Percentiles rank a stretch among this genome's conserved stretches.
Conservation (phyloP, 2,888 invertebrate genomes). For the Cetonia aurata region DNA sequence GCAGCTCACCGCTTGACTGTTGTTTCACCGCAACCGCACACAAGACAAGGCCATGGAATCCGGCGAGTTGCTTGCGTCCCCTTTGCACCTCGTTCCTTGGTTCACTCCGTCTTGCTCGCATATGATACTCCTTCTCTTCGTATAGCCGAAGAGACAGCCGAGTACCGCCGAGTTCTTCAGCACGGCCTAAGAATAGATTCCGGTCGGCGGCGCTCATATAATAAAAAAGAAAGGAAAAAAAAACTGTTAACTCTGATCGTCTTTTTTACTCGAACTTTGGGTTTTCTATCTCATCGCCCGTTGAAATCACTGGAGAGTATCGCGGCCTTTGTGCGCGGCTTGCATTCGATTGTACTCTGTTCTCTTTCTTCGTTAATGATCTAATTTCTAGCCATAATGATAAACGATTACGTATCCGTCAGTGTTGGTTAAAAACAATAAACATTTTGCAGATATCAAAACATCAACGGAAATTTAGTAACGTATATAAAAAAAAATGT, state of each 20-base stretch:
- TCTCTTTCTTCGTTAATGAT: slow-evolving; percentile 3
- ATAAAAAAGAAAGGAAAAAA: slow-evolving; percentile 14
- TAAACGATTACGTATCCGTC: background rate
- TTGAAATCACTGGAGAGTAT: slow-evolving; percentile 61
- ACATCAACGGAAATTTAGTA: too few relatives aligned
- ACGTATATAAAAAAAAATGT: too few relatives aligned
- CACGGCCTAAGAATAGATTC: slow-evolving; percentile 61
- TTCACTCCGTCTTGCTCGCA: background rate
- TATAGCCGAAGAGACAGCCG: slow-evolving; percentile 46
- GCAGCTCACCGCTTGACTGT: slow-evolving; percentile 71
- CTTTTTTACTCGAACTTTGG: slow-evolving; percentile 54
- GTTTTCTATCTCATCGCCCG: slow-evolving; percentile 63
- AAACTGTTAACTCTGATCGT: slow-evolving; percentile 40
- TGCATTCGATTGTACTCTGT: slow-evolving; percentile 30
- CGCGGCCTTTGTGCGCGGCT: slow-evolving; percentile 49
- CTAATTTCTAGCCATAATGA: slow-evolving; percentile 1
- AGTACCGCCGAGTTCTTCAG: slow-evolving; percentile 62
- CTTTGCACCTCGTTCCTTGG: background rate
- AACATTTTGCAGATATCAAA: too few relatives aligned
- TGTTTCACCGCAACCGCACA: slow-evolving; percentile 61
- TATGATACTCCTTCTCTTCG: slow-evolving; percentile 53
- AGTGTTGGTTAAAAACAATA: too few relatives aligned
- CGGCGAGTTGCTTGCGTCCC: background rate
- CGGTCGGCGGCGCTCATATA: slow-evolving; percentile 61
- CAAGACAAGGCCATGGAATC: slow-evolving; percentile 66